Evolutionary conservation across 2,797 vertebrate species (phyloP).

Genomic region (Lagodon rhomboides): DNA sequence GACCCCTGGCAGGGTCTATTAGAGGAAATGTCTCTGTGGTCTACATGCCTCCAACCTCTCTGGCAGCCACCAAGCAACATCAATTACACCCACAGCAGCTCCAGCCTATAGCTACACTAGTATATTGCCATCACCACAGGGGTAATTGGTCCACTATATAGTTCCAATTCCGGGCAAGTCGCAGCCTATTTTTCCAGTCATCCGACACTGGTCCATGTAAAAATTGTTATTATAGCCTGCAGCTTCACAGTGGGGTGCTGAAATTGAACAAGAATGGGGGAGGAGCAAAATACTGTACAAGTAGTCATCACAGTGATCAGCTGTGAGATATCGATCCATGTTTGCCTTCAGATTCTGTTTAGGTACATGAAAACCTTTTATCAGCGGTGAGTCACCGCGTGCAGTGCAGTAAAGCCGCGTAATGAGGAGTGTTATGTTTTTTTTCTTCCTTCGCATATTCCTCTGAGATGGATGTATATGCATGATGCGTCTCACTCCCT

Average conservation of each 20-base stretch:
- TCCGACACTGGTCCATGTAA: slow-evolving; percentile 75
- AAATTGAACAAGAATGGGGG: slow-evolving; percentile 66
- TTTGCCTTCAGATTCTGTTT: slow-evolving; percentile 23
- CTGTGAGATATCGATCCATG: slow-evolving; percentile 27
- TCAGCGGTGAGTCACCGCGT: neutral
- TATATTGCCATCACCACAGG: slow-evolving; percentile 82
- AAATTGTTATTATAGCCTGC: slow-evolving; percentile 78
- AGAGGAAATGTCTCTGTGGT: slow-evolving; percentile 79
- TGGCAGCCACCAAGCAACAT: slow-evolving; percentile 81
- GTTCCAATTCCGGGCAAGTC: slow-evolving; percentile 80
- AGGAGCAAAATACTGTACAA: slow-evolving; percentile 31
- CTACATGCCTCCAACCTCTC: slow-evolving; percentile 78
- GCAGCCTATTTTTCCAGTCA: slow-evolving; percentile 80
- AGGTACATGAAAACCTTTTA: slow-evolving; percentile 23
- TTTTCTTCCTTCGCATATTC: slow-evolving; percentile 25
- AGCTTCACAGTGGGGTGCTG: slow-evolving; percentile 62
- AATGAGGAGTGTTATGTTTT: neutral
- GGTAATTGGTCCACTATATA: slow-evolving; percentile 85
- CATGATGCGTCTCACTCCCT: slow-evolving; percentile 40
- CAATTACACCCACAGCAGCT: slow-evolving; percentile 80
- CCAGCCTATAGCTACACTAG: slow-evolving; percentile 74
- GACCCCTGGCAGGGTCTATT: slow-evolving; percentile 81
- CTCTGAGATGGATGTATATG: slow-evolving; percentile 45
- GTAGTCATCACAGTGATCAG: slow-evolving; percentile 49
- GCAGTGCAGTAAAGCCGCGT: slow-evolving; percentile 1